Base-by-base conservation (phyloP, 1,140 invertebrate genomes). In the Drosophila tani region DNA sequence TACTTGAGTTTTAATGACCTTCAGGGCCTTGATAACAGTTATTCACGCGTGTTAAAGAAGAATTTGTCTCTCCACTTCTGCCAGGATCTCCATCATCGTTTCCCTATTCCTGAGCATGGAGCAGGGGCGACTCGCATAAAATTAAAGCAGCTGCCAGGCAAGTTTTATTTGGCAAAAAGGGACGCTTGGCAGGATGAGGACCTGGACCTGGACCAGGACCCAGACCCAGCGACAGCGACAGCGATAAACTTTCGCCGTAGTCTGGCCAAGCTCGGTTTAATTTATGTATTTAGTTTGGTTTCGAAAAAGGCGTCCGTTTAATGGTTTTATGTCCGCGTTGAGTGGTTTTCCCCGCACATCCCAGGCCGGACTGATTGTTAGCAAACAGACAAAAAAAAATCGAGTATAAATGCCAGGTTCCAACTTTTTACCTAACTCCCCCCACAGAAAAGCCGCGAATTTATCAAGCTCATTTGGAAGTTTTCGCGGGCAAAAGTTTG, bases 1-100 rank as follows among this genome's bases (percentile, higher is more conserved):
- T 70, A 77, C 83, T 88, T 81, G 69, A 88, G 84, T 88, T 83
- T 84, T 81, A 84, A 84, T 81, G 85, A 88, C 85, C 85, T 90
- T 79, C 78, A 73, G 67, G 58, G 57, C 70, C 66, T 79, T 73
- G 79, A 90, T 90, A 79, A 65, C 77, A 69, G 78, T 69, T 66
- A 81, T 81, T 81, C 83, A 86, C 81, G 85, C 83, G 76, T 74
- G 80, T 69, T 79, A 55, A 82, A 77, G 68, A 79, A 68, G 69
- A 74, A 74, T 70, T 62, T 73, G 75, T 64, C 58, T 63, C 65
- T 62, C 65, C 60, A 45, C 73, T 55, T 62, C 55, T 38, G 46
- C 45, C 50, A 47, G 47, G 45, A 56, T 62, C 43, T 45, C 60
- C 56, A 45, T 73, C 47, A 63, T 66, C 57, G 15, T 58, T 46